phyloP scores from a whole-genome alignment of 2,113 vertebrate species.

The Podarcis raffonei region DNA sequence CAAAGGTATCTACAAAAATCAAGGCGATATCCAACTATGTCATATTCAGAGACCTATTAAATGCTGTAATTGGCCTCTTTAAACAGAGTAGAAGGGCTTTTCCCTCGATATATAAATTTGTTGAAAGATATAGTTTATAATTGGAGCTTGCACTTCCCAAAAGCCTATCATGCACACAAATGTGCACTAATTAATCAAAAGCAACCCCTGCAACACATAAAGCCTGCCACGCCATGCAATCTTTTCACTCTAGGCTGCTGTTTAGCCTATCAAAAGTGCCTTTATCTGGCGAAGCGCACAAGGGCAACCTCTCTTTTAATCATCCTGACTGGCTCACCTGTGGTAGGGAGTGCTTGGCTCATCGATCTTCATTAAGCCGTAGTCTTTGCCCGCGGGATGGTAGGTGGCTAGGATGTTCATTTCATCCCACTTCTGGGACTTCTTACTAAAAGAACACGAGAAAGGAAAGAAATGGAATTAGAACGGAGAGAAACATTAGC shows the following conservation, averaged over 20 bases:
- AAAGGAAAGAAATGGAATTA: background rate
- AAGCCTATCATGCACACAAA: background rate
- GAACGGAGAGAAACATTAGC: background rate
- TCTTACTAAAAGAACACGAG: conserved; percentile 85
- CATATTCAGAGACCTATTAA: no score
- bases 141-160: background rate
- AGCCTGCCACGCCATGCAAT: background rate
- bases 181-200: background rate
- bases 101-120: background rate
- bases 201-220: conserved; percentile 2
- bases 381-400: conserved; percentile 96
- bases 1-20: background rate
- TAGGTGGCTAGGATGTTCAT: conserved; percentile 99
- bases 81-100: background rate
- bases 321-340: conserved; percentile 74
- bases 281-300: no score
- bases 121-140: background rate
- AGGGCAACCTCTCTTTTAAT: no score
- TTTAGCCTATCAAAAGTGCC: background rate
- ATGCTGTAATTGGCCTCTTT: no score
- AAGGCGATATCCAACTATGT: no score
- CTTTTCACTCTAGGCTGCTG: background rate
- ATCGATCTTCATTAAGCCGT: conserved; percentile 98
- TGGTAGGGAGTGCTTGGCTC: conserved; percentile 97
- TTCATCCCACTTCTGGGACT: conserved; percentile 98